Evolutionary conservation across 37 sponge, comb jelly and placozoan species (phyloP).

Genomic region (Agelas oroides): DNA sequence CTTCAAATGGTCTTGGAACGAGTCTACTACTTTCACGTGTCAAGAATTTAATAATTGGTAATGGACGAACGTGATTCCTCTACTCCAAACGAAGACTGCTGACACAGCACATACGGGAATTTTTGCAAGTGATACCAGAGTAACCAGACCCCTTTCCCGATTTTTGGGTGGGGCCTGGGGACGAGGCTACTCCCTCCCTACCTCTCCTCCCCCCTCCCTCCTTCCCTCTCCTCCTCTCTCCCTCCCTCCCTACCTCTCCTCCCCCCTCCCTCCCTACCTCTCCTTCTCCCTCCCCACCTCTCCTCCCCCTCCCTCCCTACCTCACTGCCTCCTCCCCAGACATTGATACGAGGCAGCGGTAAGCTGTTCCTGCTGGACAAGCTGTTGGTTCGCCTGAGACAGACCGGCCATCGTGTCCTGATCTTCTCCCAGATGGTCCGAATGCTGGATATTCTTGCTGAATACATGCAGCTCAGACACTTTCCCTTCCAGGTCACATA

Average conservation of each 20-base stretch:
- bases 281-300: background rate
- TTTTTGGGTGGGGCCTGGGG: no score
- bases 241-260: background rate
- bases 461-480: slow-evolving; percentile 88
- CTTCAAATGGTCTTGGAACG: no score
- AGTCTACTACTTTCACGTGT: no score
- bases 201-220: background rate
- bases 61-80: no score
- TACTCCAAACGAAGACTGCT: no score
- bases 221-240: background rate
- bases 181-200: background rate
- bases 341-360: slow-evolving; percentile 88
- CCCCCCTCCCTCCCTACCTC: background rate
- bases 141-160: no score
- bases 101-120: no score
- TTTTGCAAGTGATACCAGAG: no score
- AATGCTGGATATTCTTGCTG: slow-evolving; percentile 94
- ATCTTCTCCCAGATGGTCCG: slow-evolving; percentile 99
- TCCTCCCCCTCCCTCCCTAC: background rate
- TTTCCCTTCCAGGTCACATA: slow-evolving; percentile 79
- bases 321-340: slow-evolving; percentile 21
- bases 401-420: slow-evolving; percentile 91
- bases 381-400: slow-evolving; percentile 84
- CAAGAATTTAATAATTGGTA: no score
- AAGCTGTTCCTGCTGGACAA: slow-evolving; percentile 95